A percentile compares a stretch with the other conserved stretches of the same genome.
Evolutionary conservation across 2,797 vertebrate species (phyloP).

Genomic region (Tympanoctomys barrerae): DNA sequence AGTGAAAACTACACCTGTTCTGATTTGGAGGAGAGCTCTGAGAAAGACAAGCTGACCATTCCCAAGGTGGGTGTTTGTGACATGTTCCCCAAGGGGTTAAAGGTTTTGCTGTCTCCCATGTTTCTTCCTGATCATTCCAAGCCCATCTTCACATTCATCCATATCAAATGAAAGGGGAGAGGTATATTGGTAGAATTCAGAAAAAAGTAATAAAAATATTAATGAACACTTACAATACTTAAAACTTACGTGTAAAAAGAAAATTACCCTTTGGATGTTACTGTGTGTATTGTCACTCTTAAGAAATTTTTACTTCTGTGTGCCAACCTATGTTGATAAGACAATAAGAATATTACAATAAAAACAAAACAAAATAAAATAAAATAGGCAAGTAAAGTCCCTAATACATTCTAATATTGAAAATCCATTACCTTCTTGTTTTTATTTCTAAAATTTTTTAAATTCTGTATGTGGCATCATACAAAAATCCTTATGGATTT

Average conservation of each 20-base stretch:
- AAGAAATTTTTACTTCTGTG: not conserved
- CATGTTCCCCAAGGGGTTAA: too few relatives aligned
- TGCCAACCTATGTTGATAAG: not conserved
- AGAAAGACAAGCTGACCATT: constrained; percentile 95
- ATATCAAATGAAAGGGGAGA: not conserved
- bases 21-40: constrained; percentile 94
- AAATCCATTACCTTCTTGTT: not conserved
- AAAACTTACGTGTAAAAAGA: not conserved
- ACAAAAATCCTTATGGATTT: not conserved
- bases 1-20: constrained; percentile 93
- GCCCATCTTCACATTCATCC: not conserved
- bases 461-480: too few relatives aligned
- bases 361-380: not conserved
- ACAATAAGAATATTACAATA: not conserved
- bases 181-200: not conserved
- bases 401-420: not conserved
- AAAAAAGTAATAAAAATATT: not conserved
- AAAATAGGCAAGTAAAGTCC: not conserved
- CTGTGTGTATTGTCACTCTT: not conserved
- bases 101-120: not conserved
- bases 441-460: too few relatives aligned
- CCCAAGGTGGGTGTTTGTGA: constrained; percentile 91
- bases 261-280: not conserved
- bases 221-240: not conserved
- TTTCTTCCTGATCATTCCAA: not conserved